Base-by-base conservation (phyloP, 2,888 invertebrate genomes). In the Phorcus lineatus region DNA sequence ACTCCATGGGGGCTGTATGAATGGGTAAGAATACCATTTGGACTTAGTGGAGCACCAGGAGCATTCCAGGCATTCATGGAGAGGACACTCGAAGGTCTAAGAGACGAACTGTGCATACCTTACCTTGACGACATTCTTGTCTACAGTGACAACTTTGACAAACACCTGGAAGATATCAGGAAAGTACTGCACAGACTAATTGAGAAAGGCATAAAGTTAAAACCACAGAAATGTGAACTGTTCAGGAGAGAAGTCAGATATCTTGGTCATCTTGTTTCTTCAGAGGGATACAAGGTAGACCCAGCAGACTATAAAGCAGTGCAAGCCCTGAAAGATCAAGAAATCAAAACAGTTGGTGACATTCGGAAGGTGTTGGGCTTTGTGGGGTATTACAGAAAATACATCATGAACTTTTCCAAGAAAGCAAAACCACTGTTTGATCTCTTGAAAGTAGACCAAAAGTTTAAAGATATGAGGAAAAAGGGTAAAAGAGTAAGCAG, bases 1-100 rank as follows among this genome's bases (percentile, higher is more conserved):
- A 83, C 79, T 0, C 79, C 74, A n/a, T 55, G 66, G 47, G 83
- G 83, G 0, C 75, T 85, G 22, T 84, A 57, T 24, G 79, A 84
- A 31, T 85, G 79, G 77, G 36, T 36, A 7, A 36, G 36, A 36
- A 81, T 86, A 70, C 81, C 83, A 11, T 81, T 84, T 53, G 83
- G 82, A 1, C 66, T 85, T 11, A 77, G 77, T 19, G 81, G 81
- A 70, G 81, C 81, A 7, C 83, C 83, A n/a, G 36, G 36, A 4
- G 36, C 7, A 36, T 36, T 36, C 7, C 77, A 81, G 36, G 66
- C 80, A 9, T 75, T 85, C 11, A 85, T 83, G 81, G 81, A 82
- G 52, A 52, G 57, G 9, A 82, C 82, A 0, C 78, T 82, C 19
- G 31, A 55, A 17, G 80, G 70, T 11, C 52, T 84, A 11, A 19